Percentiles rank a stretch among this genome's conserved stretches.
These are phyloP conservation scores for Nanorana parkeri DNA, from an alignment of 2,113 vertebrate genomes.

Conservation along the genomic window DNA sequence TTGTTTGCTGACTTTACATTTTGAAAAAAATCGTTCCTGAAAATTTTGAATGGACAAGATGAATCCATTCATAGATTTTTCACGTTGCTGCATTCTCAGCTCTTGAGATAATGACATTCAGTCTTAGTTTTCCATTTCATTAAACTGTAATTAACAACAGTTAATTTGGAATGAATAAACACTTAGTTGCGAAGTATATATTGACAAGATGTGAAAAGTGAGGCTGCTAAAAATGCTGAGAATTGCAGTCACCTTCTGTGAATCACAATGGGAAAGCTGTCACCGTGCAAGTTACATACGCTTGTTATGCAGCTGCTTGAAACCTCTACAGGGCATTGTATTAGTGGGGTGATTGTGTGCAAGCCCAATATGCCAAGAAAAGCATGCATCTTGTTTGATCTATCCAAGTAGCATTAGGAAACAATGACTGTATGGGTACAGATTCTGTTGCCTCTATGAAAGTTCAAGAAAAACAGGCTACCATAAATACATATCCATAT, in stretches of 20 bases:
- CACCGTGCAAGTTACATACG: too few relatives aligned
- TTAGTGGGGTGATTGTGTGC: too few relatives aligned
- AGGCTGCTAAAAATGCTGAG: constrained; percentile 62
- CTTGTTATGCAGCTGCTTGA: too few relatives aligned
- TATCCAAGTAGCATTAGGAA: too few relatives aligned
- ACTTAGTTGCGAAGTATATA: constrained; percentile 61
- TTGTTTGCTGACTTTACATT: background rate
- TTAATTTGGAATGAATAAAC: constrained; percentile 62
- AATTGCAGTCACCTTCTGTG: constrained; percentile 56
- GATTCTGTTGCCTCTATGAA: too few relatives aligned
- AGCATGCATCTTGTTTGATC: too few relatives aligned
- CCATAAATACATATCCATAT: too few relatives aligned
- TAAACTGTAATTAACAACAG: constrained; percentile 51
- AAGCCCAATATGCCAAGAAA: too few relatives aligned
- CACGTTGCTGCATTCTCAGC: constrained; percentile 4
- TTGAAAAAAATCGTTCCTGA: background rate
- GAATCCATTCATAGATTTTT: constrained; percentile 28
- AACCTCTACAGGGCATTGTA: too few relatives aligned
- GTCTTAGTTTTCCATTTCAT: constrained; percentile 50
- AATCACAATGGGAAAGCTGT: too few relatives aligned
- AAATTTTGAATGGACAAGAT: background rate
- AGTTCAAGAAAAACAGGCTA: too few relatives aligned
- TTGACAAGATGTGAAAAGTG: constrained; percentile 59
- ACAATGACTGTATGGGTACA: too few relatives aligned
- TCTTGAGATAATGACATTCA: constrained; percentile 41